A percentile compares a stretch with the other conserved stretches of the same genome.
Conservation (phyloP, 2,113 vertebrate genomes). For the Muscicapa adusta region DNA sequence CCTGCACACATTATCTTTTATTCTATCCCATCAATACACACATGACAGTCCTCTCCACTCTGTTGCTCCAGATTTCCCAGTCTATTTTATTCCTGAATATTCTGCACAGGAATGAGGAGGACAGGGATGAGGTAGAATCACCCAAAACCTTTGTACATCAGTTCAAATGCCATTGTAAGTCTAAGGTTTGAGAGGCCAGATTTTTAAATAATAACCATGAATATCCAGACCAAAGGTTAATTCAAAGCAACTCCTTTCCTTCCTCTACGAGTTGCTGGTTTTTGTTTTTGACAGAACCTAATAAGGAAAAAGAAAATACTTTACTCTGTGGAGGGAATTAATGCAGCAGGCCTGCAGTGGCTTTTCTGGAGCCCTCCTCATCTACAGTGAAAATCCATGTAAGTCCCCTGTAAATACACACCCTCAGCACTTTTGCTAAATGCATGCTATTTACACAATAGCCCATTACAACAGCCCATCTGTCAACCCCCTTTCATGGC, state of each 20-base stretch:
- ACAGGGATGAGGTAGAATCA: background rate
- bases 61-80: background rate
- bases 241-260: background rate
- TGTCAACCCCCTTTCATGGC: conserved; percentile 50
- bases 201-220: background rate
- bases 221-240: background rate
- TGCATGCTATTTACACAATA: conserved; percentile 47
- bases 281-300: background rate
- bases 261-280: background rate
- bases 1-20: background rate
- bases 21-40: background rate
- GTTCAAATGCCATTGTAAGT: background rate
- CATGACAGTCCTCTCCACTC: background rate
- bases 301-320: background rate
- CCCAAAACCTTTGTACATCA: background rate
- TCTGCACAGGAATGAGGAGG: background rate
- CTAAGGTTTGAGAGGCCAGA: background rate
- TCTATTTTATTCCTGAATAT: background rate
- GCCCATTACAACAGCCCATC: conserved; percentile 46
- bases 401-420: conserved; percentile 38
- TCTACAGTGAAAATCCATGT: conserved; percentile 17
- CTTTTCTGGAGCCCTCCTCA: background rate
- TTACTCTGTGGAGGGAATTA: background rate
- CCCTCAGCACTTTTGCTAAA: conserved; percentile 38
- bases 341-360: background rate